phyloP scores from a whole-genome alignment of 2,888 invertebrate genomes.

The Aleiodes leptofemur region DNA sequence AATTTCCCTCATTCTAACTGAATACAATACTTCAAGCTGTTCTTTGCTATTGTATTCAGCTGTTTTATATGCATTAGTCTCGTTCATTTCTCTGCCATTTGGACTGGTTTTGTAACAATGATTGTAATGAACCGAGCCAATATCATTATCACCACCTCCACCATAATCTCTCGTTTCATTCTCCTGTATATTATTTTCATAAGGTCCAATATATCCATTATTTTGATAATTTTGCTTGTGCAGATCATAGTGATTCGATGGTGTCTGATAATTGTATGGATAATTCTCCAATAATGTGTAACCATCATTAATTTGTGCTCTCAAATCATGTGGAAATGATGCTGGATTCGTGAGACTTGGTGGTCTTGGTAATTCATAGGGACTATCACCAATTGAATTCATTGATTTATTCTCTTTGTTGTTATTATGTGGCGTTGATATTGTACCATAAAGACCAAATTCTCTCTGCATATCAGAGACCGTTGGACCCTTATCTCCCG shows the following conservation, averaged over 20 bases:
- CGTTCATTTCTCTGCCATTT: conserved; percentile 63
- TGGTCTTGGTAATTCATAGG: conserved; percentile 64
- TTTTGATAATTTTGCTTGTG: conserved; percentile 61
- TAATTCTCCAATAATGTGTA: conserved; percentile 63
- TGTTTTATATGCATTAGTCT: conserved; percentile 62
- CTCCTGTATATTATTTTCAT: conserved; percentile 61
- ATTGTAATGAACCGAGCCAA: conserved; percentile 65
- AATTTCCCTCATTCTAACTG: conserved; percentile 73
- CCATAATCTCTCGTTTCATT: conserved; percentile 58
- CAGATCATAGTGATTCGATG: conserved; percentile 67
- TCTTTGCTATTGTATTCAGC: conserved; percentile 70
- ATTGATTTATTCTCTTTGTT: conserved; percentile 53
- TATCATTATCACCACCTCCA: conserved; percentile 63
- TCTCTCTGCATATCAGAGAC: conserved; percentile 62
- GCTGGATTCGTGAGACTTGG: conserved; percentile 52
- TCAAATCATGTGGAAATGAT: conserved; percentile 56
- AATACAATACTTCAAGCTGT: conserved; percentile 74
- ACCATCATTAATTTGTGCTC: conserved; percentile 56
- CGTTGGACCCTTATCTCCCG: conserved; percentile 56
- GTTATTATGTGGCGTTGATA: conserved; percentile 58
- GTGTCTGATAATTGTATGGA: conserved; percentile 66
- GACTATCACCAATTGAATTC: conserved; percentile 57
- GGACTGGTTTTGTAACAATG: conserved; percentile 67
- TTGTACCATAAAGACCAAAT: conserved; percentile 57
- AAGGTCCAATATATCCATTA: conserved; percentile 66